Evolutionary conservation across 53 echinoderm and acorn worm species (phyloP).

Genomic region (Actinopyga echinites): DNA sequence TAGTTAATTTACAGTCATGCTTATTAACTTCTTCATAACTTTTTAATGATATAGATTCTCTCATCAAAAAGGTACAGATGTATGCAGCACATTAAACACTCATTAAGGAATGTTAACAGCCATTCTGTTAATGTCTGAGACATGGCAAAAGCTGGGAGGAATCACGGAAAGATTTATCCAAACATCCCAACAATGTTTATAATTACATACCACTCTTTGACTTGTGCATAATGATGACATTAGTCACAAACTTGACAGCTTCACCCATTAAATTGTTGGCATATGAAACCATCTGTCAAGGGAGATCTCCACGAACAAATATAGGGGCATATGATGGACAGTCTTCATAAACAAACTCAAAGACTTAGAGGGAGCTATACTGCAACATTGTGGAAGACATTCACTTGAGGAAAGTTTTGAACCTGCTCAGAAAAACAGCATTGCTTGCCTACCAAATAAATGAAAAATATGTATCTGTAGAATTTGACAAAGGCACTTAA

Average conservation of each 20-base stretch:
- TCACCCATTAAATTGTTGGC: constrained; percentile 30
- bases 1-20: too few relatives aligned
- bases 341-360: neutral
- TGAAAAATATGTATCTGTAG: too few relatives aligned
- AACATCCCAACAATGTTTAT: constrained; percentile 10
- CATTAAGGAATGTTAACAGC: neutral
- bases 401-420: too few relatives aligned
- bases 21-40: too few relatives aligned
- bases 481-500: too few relatives aligned
- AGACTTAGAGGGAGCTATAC: constrained; percentile 7
- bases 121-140: neutral
- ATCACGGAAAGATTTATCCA: neutral
- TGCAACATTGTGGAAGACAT: too few relatives aligned
- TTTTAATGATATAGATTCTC: too few relatives aligned
- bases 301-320: constrained; percentile 7
- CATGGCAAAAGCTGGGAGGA: neutral
- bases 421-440: too few relatives aligned
- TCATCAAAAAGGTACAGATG: too few relatives aligned
- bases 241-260: constrained; percentile 18
- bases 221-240: constrained; percentile 8
- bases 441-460: too few relatives aligned
- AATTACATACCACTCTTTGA: constrained; percentile 20
- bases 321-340: neutral
- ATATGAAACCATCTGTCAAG: constrained; percentile 31
- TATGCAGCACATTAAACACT: too few relatives aligned